phyloP scores from a whole-genome alignment of 2,888 invertebrate genomes.

The Pemphredon lugubris region DNA sequence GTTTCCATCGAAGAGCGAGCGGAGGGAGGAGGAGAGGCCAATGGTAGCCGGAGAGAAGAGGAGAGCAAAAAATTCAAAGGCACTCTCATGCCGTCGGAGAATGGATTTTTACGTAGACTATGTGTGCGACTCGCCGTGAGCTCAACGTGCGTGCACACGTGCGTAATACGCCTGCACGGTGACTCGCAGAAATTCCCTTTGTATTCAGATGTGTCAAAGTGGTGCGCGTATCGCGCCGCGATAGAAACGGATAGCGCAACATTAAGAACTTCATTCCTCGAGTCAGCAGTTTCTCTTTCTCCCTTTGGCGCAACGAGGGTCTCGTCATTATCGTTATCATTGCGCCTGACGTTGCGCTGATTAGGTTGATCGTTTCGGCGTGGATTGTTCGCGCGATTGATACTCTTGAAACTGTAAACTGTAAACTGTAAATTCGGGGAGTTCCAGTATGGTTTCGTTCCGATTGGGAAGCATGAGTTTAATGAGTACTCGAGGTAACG shows the following conservation, averaged over 20 bases:
- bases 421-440: too few relatives aligned
- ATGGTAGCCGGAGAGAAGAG: conserved; percentile 52
- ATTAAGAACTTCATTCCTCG: not conserved
- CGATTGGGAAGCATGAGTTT: too few relatives aligned
- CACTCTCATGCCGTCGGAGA: conserved; percentile 35
- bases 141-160: conserved; percentile 1
- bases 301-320: too few relatives aligned
- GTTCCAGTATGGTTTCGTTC: too few relatives aligned
- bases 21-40: conserved; percentile 36
- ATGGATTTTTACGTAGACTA: conserved; percentile 53
- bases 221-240: not conserved
- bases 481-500: too few relatives aligned
- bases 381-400: too few relatives aligned
- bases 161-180: conserved; percentile 12
- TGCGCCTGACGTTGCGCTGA: too few relatives aligned
- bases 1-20: conserved; percentile 53
- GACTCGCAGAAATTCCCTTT: conserved; percentile 37
- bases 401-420: too few relatives aligned
- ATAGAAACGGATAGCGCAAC: not conserved
- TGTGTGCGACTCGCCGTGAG: conserved; percentile 12
- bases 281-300: not conserved
- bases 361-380: too few relatives aligned
- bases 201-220: not conserved
- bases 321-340: too few relatives aligned
- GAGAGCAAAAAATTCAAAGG: conserved; percentile 37